phyloP scores from a whole-genome alignment of 2,888 invertebrate species.

The Eugnorisma glareosa region DNA sequence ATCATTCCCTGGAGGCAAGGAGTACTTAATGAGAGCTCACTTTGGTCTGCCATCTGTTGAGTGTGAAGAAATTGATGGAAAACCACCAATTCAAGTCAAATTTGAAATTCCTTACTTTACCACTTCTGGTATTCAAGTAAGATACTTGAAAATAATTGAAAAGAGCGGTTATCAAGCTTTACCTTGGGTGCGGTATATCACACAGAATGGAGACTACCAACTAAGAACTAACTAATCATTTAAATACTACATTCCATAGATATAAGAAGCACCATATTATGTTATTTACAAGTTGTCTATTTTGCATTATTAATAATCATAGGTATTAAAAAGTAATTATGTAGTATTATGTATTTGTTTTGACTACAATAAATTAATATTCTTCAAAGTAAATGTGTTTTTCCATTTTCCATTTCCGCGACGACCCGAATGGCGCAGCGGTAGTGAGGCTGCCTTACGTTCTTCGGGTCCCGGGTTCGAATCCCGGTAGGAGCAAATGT shows the following conservation, averaged over 20 bases:
- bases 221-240: constrained; percentile 95
- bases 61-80: constrained; percentile 98
- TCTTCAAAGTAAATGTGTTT: constrained; percentile 60
- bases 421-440: no score
- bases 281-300: constrained; percentile 79
- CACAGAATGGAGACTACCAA: constrained; percentile 99
- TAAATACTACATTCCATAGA: constrained; percentile 72
- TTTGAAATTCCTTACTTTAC: constrained; percentile 99
- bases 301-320: constrained; percentile 74
- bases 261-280: constrained; percentile 69
- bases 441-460: no score
- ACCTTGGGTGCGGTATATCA: constrained; percentile 99
- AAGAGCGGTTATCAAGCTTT: constrained; percentile 99
- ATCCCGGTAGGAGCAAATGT: no score
- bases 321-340: constrained; percentile 74
- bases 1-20: constrained; percentile 99
- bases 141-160: constrained; percentile 99
- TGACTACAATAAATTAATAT: constrained; percentile 82
- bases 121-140: constrained; percentile 99
- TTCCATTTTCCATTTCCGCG: not conserved
- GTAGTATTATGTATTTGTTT: constrained; percentile 79
- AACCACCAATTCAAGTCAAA: constrained; percentile 99
- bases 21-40: constrained; percentile 99
- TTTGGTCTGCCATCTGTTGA: constrained; percentile 99
- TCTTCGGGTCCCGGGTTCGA: no score